Evolutionary conservation across 2,888 invertebrate genomes (phyloP).

Genomic region (Tyria jacobaeae): DNA sequence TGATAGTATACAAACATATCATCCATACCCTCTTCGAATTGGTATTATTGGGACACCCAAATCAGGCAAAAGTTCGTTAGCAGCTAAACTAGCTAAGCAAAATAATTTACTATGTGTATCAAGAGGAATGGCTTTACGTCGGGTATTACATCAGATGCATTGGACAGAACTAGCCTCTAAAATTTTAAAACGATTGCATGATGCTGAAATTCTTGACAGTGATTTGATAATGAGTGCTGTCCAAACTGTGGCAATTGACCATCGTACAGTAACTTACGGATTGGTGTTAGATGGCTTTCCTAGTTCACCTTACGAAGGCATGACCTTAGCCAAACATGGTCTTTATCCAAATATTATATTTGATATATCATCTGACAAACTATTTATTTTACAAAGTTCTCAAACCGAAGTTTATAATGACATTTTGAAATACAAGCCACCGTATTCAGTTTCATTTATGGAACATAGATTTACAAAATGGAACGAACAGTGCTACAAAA

Average conservation of each 20-base stretch:
- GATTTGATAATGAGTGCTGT: slow-evolving; percentile 83
- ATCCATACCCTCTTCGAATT: slow-evolving; percentile 83
- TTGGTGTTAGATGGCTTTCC: slow-evolving; percentile 89
- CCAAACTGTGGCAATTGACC: slow-evolving; percentile 81
- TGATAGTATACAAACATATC: slow-evolving; percentile 72
- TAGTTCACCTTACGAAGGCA: slow-evolving; percentile 78
- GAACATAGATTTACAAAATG: slow-evolving; percentile 76
- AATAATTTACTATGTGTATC: slow-evolving; percentile 86
- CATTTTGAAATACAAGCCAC: slow-evolving; percentile 66
- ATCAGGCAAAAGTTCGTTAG: slow-evolving; percentile 87
- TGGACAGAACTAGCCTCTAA: slow-evolving; percentile 81
- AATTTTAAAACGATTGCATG: slow-evolving; percentile 68
- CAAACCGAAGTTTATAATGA: slow-evolving; percentile 68
- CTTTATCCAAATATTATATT: slow-evolving; percentile 87
- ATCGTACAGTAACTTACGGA: slow-evolving; percentile 83
- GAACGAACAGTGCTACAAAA: slow-evolving; percentile 60
- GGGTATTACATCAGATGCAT: slow-evolving; percentile 78
- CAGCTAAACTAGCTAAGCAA: slow-evolving; percentile 82
- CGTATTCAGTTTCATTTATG: slow-evolving; percentile 73
- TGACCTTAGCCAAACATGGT: slow-evolving; percentile 78
- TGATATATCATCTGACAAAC: slow-evolving; percentile 75
- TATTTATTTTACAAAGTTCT: slow-evolving; percentile 71
- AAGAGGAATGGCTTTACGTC: slow-evolving; percentile 83
- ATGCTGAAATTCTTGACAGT: slow-evolving; percentile 75
- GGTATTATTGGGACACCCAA: slow-evolving; percentile 88